Base-by-base conservation (phyloP, 2,888 invertebrate genomes). In the Brenthis hecate region DNA sequence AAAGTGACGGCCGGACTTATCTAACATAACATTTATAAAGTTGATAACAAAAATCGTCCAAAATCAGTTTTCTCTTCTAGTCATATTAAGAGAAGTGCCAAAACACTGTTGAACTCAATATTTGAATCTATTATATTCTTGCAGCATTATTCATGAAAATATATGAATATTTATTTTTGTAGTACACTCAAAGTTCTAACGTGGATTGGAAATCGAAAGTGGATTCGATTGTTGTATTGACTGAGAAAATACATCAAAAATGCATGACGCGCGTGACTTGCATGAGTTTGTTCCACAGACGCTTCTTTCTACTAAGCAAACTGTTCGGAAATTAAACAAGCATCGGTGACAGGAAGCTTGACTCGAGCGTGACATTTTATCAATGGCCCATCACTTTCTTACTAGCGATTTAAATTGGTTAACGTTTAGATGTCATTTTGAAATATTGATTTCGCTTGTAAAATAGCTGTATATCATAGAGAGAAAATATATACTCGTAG, bases 281-380 rank as follows among this genome's bases (percentile, higher is more conserved):
- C 85, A 80, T 86, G 82, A 83, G 84, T 85, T 84, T 79, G 81
- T 80, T 75, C 73, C 78, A 80, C 81, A 82, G 83, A 78, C 78
- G 81, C 77, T 72, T 78, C 80, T 79, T 82, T 82, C 83, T 83
- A 78, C 80, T 82, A 78, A 80, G 79, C 79, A 84, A 87, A 87
- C 85, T 85, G 80, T 85, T 83, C 77, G 78, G 77, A 82, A 83
- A 88, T 86, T 85, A 86, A 81, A 85, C 81, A 89, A 89, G 87
- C 86, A 88, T 56, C 23, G 76, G 73, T 71, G 76, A 76, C 80
- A 80, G 78, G 81, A 81, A 78, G 78, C 82, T 76, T 78, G 80
- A 81, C 80, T 84, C 81, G 79, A 77, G 75, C 78, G 76, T 82
- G 79, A 80, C 76, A 77, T 74, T 75, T 61, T 50, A 67, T 51